Percentiles rank a stretch among this genome's conserved stretches.
Conservation (phyloP, 2,113 vertebrate species). For the Taurulus bubalis region DNA sequence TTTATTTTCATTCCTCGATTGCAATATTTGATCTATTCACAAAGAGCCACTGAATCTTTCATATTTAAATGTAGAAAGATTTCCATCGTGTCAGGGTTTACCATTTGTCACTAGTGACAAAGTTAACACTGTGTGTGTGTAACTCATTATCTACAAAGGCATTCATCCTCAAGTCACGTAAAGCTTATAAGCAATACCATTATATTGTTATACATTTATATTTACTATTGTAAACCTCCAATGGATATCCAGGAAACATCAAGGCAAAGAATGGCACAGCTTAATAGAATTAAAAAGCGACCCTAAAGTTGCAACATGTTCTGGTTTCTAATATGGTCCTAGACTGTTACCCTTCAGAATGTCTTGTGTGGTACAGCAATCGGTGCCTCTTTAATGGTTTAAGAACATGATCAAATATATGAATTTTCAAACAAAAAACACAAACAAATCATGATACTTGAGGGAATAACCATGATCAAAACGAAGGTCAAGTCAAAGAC, state of each 20-base stretch:
- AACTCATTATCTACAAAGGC: background rate
- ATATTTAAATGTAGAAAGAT: background rate
- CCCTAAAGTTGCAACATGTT: background rate
- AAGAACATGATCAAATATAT: background rate
- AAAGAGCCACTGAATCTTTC: background rate
- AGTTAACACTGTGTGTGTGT: background rate
- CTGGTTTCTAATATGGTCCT: background rate
- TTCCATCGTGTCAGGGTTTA: background rate
- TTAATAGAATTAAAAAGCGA: background rate
- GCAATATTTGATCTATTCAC: background rate
- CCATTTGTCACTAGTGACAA: background rate
- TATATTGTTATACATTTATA: background rate
- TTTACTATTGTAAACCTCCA: background rate
- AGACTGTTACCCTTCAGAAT: background rate
- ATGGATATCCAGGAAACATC: background rate
- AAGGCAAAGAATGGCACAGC: background rate
- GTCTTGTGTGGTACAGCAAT: background rate
- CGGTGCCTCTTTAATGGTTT: background rate
- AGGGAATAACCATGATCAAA: conserved; percentile 35
- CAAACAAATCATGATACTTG: background rate
- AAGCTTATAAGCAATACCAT: background rate
- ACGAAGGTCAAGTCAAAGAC: conserved; percentile 51
- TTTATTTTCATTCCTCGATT: background rate
- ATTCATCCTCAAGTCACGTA: background rate
- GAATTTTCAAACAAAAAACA: background rate